A percentile compares a stretch with the other conserved stretches of the same genome.
phyloP scores from a whole-genome alignment of 2,888 invertebrate genomes.

The Frankliniella intonsa region DNA sequence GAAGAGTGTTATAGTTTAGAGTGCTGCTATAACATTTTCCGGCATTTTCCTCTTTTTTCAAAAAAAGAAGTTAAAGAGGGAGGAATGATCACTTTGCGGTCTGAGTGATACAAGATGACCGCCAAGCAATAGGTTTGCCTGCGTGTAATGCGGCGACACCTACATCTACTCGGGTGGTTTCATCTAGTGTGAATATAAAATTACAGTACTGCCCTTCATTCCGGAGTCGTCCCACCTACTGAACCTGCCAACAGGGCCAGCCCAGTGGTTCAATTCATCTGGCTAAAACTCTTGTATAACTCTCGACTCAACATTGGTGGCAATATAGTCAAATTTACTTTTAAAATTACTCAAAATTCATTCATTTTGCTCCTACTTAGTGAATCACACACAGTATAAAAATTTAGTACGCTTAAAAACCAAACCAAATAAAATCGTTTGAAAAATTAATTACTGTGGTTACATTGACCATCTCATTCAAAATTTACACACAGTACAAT shows the following conservation, averaged over 20 bases:
- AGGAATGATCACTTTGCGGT: no score
- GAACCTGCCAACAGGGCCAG: constrained; percentile 25
- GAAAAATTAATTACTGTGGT: not conserved
- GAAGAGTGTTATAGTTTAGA: not conserved
- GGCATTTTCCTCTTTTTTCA: not conserved
- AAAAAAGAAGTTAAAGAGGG: not conserved
- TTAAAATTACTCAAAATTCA: no score
- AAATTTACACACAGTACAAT: not conserved
- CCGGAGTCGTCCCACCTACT: constrained; percentile 22
- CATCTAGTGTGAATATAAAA: constrained; percentile 6
- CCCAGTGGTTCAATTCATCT: constrained; percentile 9
- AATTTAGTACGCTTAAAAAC: not conserved
- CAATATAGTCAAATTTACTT: no score
- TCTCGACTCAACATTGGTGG: no score
- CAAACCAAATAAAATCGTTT: not conserved
- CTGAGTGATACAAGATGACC: not conserved
- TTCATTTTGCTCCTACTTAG: no score
- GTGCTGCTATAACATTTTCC: not conserved
- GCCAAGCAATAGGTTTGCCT: constrained; percentile 18
- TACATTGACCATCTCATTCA: no score
- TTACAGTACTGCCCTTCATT: constrained; percentile 24
- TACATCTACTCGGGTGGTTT: constrained; percentile 2
- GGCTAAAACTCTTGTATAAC: not conserved
- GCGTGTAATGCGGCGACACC: not conserved
- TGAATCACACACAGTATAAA: not conserved